Evolutionary conservation across 2,888 invertebrate genomes (phyloP).

Genomic region (Meandrusa payeni): DNA sequence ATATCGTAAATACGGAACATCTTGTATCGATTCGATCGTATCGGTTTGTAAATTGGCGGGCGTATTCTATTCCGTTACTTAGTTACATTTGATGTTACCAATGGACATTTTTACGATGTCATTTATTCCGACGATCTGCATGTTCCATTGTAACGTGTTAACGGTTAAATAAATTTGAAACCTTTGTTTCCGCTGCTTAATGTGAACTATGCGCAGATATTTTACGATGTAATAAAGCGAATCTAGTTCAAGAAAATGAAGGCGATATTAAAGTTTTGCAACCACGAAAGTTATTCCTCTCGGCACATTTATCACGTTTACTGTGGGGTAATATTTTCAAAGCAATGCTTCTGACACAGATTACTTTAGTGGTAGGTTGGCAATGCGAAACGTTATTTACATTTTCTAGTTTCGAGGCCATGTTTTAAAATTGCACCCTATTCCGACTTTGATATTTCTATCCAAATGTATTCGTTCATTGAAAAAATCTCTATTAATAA

Average conservation of each 20-base stretch:
- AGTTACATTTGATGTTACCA: slow-evolving; percentile 12
- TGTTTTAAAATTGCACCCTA: slow-evolving; percentile 13
- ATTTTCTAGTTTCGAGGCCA: slow-evolving; percentile 29
- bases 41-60: slow-evolving; percentile 36
- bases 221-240: slow-evolving; percentile 34
- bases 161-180: slow-evolving; percentile 26
- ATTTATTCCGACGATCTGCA: slow-evolving; percentile 19
- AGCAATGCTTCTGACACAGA: slow-evolving; percentile 66
- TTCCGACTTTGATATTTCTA: not conserved
- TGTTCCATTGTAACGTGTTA: slow-evolving; percentile 21
- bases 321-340: slow-evolving; percentile 62
- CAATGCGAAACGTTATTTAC: slow-evolving; percentile 33
- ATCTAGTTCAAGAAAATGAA: slow-evolving; percentile 38
- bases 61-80: slow-evolving; percentile 22
- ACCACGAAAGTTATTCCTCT: slow-evolving; percentile 54
- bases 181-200: slow-evolving; percentile 20
- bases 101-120: slow-evolving; percentile 23
- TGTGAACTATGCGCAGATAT: slow-evolving; percentile 23
- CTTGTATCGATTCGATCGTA: slow-evolving; percentile 52
- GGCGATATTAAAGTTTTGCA: slow-evolving; percentile 50
- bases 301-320: slow-evolving; percentile 64
- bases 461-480: too few species aligned
- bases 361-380: slow-evolving; percentile 57
- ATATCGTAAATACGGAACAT: slow-evolving; percentile 58
- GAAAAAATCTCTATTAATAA: too few species aligned